These are phyloP conservation scores for Dynastes maya DNA, from an alignment of 2,888 invertebrate genomes.

Conservation along the genomic window DNA sequence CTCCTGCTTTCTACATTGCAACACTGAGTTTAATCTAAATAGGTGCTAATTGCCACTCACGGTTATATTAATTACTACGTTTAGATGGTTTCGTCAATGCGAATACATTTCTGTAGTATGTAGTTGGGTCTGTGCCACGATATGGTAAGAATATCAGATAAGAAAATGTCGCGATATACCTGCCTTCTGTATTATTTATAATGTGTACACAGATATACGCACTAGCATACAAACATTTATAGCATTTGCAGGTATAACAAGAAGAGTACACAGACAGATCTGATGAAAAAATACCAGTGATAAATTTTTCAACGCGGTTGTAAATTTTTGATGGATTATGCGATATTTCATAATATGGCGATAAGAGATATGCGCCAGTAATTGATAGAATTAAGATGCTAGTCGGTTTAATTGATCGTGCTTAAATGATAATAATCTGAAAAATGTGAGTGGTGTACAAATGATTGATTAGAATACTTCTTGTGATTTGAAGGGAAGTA, in stretches of 20 bases:
- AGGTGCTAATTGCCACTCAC: conserved; percentile 44
- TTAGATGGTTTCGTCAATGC: conserved; percentile 31
- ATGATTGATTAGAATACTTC: conserved; percentile 18
- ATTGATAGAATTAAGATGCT: conserved; percentile 30
- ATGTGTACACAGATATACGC: not conserved
- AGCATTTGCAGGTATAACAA: conserved; percentile 22
- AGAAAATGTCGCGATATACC: conserved; percentile 20
- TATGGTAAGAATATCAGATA: conserved; percentile 23
- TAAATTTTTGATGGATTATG: conserved; percentile 36
- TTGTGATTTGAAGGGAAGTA: not conserved
- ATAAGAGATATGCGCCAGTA: conserved; percentile 29
- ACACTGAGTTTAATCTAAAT: not conserved
- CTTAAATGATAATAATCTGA: conserved; percentile 26
- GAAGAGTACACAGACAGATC: conserved; percentile 24
- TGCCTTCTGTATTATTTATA: conserved; percentile 17
- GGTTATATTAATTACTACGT: conserved; percentile 47
- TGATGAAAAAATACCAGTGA: conserved; percentile 31
- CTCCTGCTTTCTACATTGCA: conserved; percentile 24
- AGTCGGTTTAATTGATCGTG: not conserved
- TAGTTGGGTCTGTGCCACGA: not conserved
- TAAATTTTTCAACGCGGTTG: conserved; percentile 38
- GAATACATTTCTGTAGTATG: conserved; percentile 10
- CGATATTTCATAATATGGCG: conserved; percentile 42
- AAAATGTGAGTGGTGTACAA: not conserved
- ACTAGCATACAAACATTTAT: not conserved